Evolutionary conservation across 2,888 invertebrate species (phyloP).

Genomic region (Eucera pruinosa): DNA sequence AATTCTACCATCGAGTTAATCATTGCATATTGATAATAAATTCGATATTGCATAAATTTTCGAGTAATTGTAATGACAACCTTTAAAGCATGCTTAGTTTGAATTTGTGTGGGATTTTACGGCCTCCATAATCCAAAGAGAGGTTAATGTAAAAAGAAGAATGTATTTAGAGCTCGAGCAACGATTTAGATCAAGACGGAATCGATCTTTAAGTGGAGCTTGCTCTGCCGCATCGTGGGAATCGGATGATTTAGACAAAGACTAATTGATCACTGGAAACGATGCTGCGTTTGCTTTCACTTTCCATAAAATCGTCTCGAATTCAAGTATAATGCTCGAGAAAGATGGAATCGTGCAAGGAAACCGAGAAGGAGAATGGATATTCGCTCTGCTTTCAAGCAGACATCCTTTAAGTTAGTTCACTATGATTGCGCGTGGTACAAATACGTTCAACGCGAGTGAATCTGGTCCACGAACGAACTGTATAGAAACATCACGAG

Average conservation of each 20-base stretch:
- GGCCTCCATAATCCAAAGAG: too few species aligned
- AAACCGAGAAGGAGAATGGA: conserved; percentile 36
- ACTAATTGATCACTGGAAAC: conserved; percentile 51
- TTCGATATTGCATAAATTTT: too few species aligned
- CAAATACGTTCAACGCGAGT: conserved; percentile 20
- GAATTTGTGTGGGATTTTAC: too few species aligned
- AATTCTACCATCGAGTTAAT: too few species aligned
- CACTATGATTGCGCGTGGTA: not conserved
- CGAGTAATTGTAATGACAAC: too few species aligned
- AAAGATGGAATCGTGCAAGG: conserved; percentile 23
- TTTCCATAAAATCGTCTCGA: conserved; percentile 55
- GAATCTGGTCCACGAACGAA: too few species aligned
- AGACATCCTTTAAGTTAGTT: conserved; percentile 9
- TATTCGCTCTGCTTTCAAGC: conserved; percentile 29
- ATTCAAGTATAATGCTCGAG: conserved; percentile 29
- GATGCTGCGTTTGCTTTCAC: conserved; percentile 60
- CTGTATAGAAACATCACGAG: too few species aligned
- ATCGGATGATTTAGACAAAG: conserved; percentile 62
- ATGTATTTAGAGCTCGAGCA: too few species aligned
- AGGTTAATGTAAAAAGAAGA: too few species aligned
- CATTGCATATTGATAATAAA: too few species aligned
- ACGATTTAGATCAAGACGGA: not conserved
- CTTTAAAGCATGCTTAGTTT: too few species aligned
- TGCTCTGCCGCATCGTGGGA: conserved; percentile 52
- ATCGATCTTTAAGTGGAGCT: conserved; percentile 13